Conservation (phyloP, 2,797 vertebrate species). For the Pangasius larnaudii region DNA sequence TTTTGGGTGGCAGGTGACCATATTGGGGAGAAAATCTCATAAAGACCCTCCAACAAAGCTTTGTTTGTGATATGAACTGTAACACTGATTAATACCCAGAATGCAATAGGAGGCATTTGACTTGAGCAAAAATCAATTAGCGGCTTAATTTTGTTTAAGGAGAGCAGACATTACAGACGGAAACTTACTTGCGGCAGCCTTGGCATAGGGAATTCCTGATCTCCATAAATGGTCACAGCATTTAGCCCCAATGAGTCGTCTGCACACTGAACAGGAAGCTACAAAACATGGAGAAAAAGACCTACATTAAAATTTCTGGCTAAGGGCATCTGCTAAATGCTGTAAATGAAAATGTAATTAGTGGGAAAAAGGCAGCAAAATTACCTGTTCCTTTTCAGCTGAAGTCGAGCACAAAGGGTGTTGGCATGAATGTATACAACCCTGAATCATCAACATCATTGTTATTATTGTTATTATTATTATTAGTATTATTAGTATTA, state of each 20-base stretch:
- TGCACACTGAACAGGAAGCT: constrained; percentile 18
- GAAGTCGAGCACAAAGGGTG: neutral
- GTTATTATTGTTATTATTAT: too few species aligned
- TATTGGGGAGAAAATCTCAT: too few species aligned
- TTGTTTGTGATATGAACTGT: too few species aligned
- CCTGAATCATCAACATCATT: too few species aligned
- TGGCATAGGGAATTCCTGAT: neutral
- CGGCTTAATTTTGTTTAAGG: too few species aligned
- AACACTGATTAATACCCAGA: neutral
- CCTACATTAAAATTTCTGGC: neutral
- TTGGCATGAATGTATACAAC: neutral
- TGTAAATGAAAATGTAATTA: neutral
- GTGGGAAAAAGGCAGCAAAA: neutral
- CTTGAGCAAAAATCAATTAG: too few species aligned
- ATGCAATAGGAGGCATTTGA: neutral
- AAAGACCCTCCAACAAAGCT: too few species aligned
- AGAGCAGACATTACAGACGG: neutral
- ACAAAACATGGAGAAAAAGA: neutral
- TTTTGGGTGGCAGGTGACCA: too few species aligned
- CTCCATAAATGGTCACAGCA: neutral
- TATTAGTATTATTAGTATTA: too few species aligned
- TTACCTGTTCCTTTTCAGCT: neutral
- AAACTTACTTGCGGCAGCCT: neutral
- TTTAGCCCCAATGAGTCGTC: neutral
- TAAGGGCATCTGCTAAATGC: neutral